Base-by-base conservation (phyloP, 2,113 vertebrate species). In the Benitochromis conjunctus region DNA sequence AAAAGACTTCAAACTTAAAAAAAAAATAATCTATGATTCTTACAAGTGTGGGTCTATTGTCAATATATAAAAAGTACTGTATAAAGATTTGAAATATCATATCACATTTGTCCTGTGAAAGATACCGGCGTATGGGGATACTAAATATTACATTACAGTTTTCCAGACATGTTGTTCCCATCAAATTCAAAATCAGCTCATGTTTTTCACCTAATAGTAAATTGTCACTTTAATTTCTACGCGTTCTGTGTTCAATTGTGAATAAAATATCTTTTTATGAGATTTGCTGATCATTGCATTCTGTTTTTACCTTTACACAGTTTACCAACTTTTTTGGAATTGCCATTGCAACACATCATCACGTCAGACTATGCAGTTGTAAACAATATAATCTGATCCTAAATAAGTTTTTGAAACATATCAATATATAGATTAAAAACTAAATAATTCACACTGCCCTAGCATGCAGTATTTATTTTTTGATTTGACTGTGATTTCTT, bases 11-110 rank as follows among this genome's bases (percentile, higher is more conserved):
- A 21, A 66, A 41, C n/a, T 21, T n/a, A 11, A 38, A 64, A 38
- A 34, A 36, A 64, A 36, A 36, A 26, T 38, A 36, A 26, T 38
- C 62, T 66, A 41, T 11, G 19, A 66, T 5, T 21, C 13, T 41
- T 41, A 41, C 62, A 66, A 41, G 36, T 66, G 36, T 3, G n/a
- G 62, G 36, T 21, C 19, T 66, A 8, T 41, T 41, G 36, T 21
- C 62, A 66, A 36, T 41, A 36, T 1, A 66, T 66, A 66, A 66
- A 66, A 66, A 66, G n/a, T 66, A 38, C 62, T 0, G 0, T 41
- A 41, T 66, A 66, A 66, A 41, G 19, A 66, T 66, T 41, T 41
- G 36, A 21, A 66, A 41, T 3, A 2, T 21, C 6, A 3, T 66
- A 66, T 66, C 38, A 9, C 11, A 66, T 66, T 41, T 66, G 3